A percentile compares a stretch with the other conserved stretches of the same genome.
Evolutionary conservation across 2,888 invertebrate species (phyloP).

Genomic region (Drosophila stalkeri): DNA sequence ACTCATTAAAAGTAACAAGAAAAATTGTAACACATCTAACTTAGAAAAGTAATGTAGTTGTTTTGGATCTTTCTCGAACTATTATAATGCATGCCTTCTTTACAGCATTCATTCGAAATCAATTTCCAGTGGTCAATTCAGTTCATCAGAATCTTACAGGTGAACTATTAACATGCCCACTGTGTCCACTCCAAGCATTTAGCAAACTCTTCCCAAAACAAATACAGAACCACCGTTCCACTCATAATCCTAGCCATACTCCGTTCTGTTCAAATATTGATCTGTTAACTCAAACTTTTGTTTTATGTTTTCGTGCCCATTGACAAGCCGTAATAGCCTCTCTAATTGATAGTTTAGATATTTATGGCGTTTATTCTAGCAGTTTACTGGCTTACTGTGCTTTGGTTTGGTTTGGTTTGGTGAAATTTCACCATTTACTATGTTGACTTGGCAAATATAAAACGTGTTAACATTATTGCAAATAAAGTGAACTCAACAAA

Average conservation of each 20-base stretch:
- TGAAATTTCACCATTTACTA: slow-evolving; percentile 54
- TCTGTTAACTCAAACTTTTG: slow-evolving; percentile 9
- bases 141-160: slow-evolving; percentile 21
- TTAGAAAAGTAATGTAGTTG: not conserved
- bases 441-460: slow-evolving; percentile 34
- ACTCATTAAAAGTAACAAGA: not conserved
- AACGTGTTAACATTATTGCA: slow-evolving; percentile 63
- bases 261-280: slow-evolving; percentile 43
- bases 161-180: slow-evolving; percentile 19
- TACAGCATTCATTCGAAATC: slow-evolving; percentile 26
- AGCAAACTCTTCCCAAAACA: slow-evolving; percentile 21
- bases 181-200: slow-evolving; percentile 19
- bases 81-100: slow-evolving; percentile 30
- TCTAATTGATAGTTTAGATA: slow-evolving; percentile 39
- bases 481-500: slow-evolving; percentile 54
- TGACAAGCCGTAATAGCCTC: slow-evolving; percentile 47
- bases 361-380: slow-evolving; percentile 51
- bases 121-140: not conserved
- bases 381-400: slow-evolving; percentile 39
- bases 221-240: slow-evolving; percentile 11
- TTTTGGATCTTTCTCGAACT: not conserved
- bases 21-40: not conserved
- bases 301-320: slow-evolving; percentile 22
- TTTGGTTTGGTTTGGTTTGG: slow-evolving; percentile 27
- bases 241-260: slow-evolving; percentile 8